These are phyloP conservation scores for Prionailurus bengalensis DNA, from an alignment of 2,113 vertebrate species.

Conservation along the genomic window DNA sequence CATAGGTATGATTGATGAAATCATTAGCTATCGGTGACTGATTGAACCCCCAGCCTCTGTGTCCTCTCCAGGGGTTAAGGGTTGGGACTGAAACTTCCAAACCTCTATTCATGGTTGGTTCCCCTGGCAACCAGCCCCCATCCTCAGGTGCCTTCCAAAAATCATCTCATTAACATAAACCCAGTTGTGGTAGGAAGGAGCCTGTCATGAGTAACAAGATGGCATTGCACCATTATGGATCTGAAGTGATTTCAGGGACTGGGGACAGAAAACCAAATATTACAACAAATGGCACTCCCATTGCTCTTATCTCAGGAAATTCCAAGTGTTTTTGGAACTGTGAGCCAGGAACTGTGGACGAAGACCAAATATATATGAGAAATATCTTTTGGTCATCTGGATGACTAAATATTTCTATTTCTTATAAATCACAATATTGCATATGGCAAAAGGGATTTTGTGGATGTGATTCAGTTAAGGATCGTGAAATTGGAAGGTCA, in stretches of 20 bases:
- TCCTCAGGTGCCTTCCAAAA: not conserved
- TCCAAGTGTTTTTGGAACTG: not conserved
- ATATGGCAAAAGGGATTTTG: not conserved
- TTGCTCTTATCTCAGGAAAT: not conserved
- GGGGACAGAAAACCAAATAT: not conserved
- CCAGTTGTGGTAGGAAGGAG: not conserved
- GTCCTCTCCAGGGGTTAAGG: not conserved
- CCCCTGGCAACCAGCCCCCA: not conserved
- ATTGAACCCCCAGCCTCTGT: not conserved
- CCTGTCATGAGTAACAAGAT: not conserved
- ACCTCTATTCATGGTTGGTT: not conserved
- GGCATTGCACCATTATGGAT: not conserved
- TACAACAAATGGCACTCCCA: not conserved
- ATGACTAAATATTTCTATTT: not conserved
- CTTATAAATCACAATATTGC: not conserved
- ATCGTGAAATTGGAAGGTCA: not conserved
- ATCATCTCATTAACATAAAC: not conserved
- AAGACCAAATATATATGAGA: not conserved
- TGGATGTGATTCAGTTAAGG: not conserved
- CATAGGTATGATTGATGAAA: not conserved
- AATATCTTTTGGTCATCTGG: not conserved
- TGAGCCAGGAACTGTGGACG: not conserved
- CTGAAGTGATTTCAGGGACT: constrained; percentile 12
- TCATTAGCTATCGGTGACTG: not conserved
- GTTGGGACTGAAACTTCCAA: not conserved